These are phyloP conservation scores for Empidonax alnorum DNA, from an alignment of 2,113 vertebrate species.

Conservation along the genomic window DNA sequence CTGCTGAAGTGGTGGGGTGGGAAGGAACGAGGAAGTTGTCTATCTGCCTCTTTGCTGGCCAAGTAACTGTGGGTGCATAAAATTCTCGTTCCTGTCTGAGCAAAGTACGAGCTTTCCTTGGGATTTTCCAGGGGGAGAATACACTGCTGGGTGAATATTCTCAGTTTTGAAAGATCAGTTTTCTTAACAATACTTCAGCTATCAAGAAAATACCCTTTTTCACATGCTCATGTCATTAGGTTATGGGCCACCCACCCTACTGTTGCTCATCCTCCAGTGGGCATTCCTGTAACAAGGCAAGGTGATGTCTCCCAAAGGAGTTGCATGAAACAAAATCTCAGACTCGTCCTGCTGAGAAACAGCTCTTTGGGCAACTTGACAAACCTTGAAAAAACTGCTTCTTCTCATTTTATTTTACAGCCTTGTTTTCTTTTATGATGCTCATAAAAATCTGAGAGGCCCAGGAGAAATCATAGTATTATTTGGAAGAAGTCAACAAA, in stretches of 20 bases:
- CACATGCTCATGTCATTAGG: rapidly evolving
- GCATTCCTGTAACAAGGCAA: background rate
- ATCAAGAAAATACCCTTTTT: background rate
- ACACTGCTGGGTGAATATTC: background rate
- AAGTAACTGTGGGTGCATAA: background rate
- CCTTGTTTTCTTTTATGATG: background rate
- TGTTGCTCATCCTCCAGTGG: background rate
- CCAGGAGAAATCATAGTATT: background rate
- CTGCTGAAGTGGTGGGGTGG: background rate
- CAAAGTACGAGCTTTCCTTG: background rate
- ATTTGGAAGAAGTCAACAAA: background rate
- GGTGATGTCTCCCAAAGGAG: background rate
- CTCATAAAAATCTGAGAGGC: background rate
- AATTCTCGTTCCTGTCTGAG: background rate
- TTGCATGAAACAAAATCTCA: background rate
- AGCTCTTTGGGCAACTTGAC: background rate
- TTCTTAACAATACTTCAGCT: background rate
- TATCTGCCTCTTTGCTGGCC: background rate
- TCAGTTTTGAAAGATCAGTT: background rate
- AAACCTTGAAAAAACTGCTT: background rate
- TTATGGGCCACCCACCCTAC: background rate
- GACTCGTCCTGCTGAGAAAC: background rate
- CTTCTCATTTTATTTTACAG: background rate
- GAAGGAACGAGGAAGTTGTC: rapidly evolving
- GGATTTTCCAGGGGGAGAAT: background rate